Evolutionary conservation across 2,113 vertebrate species (phyloP), one percentile per base, ranked within the genome.

Genomic region (Leiothrix lutea): DNA sequence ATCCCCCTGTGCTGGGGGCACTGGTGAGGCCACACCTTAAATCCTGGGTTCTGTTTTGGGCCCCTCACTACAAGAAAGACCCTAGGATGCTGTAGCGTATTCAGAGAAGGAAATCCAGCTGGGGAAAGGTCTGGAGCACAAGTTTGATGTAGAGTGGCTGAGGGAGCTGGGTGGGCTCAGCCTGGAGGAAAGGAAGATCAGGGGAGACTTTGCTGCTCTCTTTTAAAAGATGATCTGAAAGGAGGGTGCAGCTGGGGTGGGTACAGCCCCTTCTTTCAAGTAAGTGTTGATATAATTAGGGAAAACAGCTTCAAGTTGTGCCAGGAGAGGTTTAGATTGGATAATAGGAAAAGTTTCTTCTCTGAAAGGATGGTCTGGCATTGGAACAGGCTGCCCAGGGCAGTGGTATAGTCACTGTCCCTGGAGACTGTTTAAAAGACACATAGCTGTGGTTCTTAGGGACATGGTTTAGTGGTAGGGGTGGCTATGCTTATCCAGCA

Each of bases 221-320:
- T 35, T 38, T 38, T 38, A 38, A 38, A 7, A 14, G 51, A 2
- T 5, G 16, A 4, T 29, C 33, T 28, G 25, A 42, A 69, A 42
- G 14, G 11, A 38, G 5, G 2, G 4, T 18, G 3, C 5, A 58
- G 9, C 1, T 10, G 5, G 18, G 48, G 15, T 8, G 25, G 2
- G 1, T 2, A 42, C 5, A 5, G 21, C 8, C 8, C 80, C 14
- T 47, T 42, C 35, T 51, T 33, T 36, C 29, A 64, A 40, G 12
- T 21, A 62, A 74, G 9, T 10, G 12, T 15, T 6, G 8, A 33
- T 3, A 40, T 4, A 14, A 56, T 15, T 15, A 53, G 11, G 33
- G 11, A 15, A 64, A 57, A 58, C 7, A 9, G 8, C 4, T 42
- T 53, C 44, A 65, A 19, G 12, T 5, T 53, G 3, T 16, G 5